Evolutionary conservation across 2,113 vertebrate species (phyloP).

Genomic region (Phaetusa simplex): DNA sequence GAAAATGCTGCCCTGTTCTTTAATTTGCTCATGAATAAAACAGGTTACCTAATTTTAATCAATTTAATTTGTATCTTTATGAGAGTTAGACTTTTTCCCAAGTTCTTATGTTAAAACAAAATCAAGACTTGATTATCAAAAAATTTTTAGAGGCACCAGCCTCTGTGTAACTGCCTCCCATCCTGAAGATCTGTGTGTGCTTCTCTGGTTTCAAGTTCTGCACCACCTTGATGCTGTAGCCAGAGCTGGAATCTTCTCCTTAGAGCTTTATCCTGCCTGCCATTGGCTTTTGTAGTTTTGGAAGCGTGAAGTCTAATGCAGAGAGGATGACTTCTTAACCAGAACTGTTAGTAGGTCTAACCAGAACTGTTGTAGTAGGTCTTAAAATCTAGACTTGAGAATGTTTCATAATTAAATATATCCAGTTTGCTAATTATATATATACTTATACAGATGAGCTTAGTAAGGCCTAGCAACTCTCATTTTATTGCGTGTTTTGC

Average conservation of each 20-base stretch:
- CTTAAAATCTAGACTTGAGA: background rate
- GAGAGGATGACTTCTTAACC: background rate
- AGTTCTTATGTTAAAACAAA: background rate
- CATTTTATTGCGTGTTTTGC: background rate
- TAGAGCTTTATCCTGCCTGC: background rate
- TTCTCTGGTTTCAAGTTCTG: background rate
- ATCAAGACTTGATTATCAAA: background rate
- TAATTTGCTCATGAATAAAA: background rate
- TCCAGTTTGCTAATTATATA: background rate
- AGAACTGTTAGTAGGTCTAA: background rate
- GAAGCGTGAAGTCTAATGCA: background rate
- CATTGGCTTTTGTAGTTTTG: background rate
- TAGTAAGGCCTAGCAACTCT: background rate
- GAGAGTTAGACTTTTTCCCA: background rate
- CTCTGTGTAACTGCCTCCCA: background rate
- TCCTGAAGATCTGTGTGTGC: background rate
- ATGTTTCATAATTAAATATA: background rate
- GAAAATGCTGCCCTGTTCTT: background rate
- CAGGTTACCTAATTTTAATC: background rate
- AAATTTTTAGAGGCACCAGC: background rate
- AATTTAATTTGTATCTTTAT: background rate
- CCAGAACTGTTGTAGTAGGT: background rate
- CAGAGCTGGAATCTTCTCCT: background rate
- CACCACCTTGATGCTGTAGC: background rate
- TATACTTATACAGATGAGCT: background rate